Evolutionary conservation across 2,797 vertebrate genomes (phyloP).

Genomic region (Sebastes trivittatus): DNA sequence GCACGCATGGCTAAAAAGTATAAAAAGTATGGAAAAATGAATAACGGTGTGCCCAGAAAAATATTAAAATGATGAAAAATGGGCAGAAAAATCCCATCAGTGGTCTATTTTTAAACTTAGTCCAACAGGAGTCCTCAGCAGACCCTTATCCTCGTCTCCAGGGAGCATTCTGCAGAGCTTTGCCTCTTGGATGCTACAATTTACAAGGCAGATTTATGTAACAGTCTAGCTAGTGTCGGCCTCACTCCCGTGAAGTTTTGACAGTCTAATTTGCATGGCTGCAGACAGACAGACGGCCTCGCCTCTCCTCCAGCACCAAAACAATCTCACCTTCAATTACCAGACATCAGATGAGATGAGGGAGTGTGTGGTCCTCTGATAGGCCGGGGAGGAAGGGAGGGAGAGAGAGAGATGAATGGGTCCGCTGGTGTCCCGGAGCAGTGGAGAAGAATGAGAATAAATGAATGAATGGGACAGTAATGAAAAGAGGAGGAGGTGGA

Average conservation of each 20-base stretch:
- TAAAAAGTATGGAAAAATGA: not conserved
- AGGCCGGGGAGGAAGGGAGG: conserved; percentile 26
- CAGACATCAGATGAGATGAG: conserved; percentile 57
- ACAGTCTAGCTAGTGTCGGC: conserved; percentile 11
- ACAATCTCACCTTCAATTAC: conserved; percentile 70
- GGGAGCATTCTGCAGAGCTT: conserved; percentile 20
- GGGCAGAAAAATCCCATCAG: not conserved
- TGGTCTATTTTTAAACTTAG: conserved; percentile 13
- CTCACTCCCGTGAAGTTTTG: conserved; percentile 46
- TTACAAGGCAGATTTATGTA: conserved; percentile 57
- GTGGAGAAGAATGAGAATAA: conserved; percentile 51
- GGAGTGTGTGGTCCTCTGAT: conserved; percentile 59
- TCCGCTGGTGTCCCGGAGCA: conserved; percentile 46
- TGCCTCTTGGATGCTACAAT: conserved; percentile 21
- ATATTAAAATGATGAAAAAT: not conserved
- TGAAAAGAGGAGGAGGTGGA: conserved; percentile 56
- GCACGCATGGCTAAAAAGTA: not conserved
- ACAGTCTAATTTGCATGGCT: conserved; percentile 56
- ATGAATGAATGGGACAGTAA: conserved; percentile 67
- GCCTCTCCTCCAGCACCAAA: conserved; percentile 16
- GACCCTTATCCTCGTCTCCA: conserved; percentile 16
- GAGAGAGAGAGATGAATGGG: conserved; percentile 49
- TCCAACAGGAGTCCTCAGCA: conserved; percentile 9
- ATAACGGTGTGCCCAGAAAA: not conserved
- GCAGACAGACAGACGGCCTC: conserved; percentile 16